Percentiles rank a stretch among this genome's conserved stretches.
These are phyloP conservation scores for Rhabdomys pumilio DNA, from an alignment of 2,797 vertebrate species.

Conservation along the genomic window DNA sequence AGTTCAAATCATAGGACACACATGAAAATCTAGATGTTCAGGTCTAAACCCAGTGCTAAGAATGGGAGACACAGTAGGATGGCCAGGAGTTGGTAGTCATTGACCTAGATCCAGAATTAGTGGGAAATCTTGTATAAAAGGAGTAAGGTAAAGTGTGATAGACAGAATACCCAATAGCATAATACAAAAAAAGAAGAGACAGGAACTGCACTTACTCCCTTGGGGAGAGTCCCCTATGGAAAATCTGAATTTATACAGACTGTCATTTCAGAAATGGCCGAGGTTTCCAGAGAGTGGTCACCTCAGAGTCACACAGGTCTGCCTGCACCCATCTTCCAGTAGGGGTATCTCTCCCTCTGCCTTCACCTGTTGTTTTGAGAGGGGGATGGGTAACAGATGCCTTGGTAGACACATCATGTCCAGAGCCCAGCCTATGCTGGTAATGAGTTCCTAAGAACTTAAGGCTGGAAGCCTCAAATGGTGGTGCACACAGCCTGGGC, in stretches of 20 bases:
- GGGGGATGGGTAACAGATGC: neutral
- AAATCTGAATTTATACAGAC: neutral
- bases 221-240: neutral
- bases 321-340: rapidly evolving
- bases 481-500: neutral
- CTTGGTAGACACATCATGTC: neutral
- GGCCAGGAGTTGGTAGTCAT: neutral
- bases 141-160: neutral
- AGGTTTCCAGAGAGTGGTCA: neutral
- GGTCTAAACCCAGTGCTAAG: neutral
- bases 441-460: neutral
- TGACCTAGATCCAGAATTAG: neutral
- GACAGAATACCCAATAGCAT: neutral
- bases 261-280: neutral
- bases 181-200: neutral
- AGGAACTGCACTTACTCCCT: neutral
- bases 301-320: neutral
- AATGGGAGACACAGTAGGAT: neutral
- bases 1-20: neutral
- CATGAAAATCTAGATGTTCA: neutral
- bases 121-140: too few relatives aligned
- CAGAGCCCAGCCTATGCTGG: neutral
- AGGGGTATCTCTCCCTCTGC: neutral
- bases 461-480: neutral
- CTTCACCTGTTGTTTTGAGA: neutral